Base-by-base conservation (phyloP, 2,797 vertebrate genomes). In the Petrocephalus sullivani region DNA sequence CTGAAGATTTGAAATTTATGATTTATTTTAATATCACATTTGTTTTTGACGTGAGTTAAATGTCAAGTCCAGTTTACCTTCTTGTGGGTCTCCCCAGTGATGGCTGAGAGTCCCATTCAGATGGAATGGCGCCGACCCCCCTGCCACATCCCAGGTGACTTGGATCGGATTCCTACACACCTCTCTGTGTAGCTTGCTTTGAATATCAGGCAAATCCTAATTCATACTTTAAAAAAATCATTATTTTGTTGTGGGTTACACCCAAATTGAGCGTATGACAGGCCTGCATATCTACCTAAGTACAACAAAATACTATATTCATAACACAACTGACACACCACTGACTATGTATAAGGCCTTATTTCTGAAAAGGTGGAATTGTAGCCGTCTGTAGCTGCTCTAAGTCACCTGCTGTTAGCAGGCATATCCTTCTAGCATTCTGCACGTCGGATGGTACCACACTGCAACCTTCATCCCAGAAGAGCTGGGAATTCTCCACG, bases 151-250 rank as follows among this genome's bases (percentile, higher is more conserved):
- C n/a, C 51, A 28, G 51, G 82, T 2, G 82, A 84, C 51, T 49
- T 53, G 82, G 82, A 84, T 84, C 82, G 14, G 10, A 84, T 84
- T 84, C 82, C 82, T 84, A 51, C 21, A 84, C 21, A 51, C 49
- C 51, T 54, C 21, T 14, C 51, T 53, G 21, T 28, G 12, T 49
- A 28, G 51, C 54, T n/a, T 54, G 51, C 46, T 46, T 53, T 14
- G 46, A 53, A 54, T 53, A 84, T 53, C 46, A 23, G 21, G 46
- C 7, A 84, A 54, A 84, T 53, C 21, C 49, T 21, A 53, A 49
- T 84, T 84, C 49, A 84, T 54, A 54, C 54, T 84, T 53, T 54
- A 54, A 23, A 54, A 84, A 54, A 23, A 54, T 14, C 23, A 60
- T 37, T 54, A 8, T 58, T 85, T 54, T 53, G 28, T 10, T 58